Base-by-base conservation (phyloP, 1,140 invertebrate genomes). In the Limonius californicus region DNA sequence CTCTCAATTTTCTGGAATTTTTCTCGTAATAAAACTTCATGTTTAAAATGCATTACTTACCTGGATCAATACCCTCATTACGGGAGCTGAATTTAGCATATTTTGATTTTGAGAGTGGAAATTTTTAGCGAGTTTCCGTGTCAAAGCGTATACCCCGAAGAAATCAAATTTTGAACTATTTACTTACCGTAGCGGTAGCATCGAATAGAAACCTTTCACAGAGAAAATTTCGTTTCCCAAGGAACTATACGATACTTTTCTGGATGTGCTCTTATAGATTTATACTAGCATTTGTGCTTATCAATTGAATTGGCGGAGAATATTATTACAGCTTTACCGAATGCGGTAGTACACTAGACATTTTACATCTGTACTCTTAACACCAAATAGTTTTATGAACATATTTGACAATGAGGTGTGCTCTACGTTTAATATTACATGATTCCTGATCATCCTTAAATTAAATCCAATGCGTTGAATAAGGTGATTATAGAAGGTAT, bases 111-210 rank as follows among this genome's bases (percentile, higher is more conserved):
- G 16, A 50, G 2, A 50, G 2, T 50, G n/a, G 19, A 50, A 43
- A 43, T 43, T 50, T 4, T 50, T 50, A 50, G 1, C 15, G 6
- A 16, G 2, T 7, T 50, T 7, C 45, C 19, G 6, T 9, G 9
- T 4, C 19, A 18, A 19, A 4, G 1, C 19, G 3, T 18, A 50
- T 14, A 39, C 9, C 7, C 15, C 15, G 45, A 19, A 19, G 14
- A 50, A 50, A 50, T 50, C 16, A 50, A 50, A 50, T 50, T 50
- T 50, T 50, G 45, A 50, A 50, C 45, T 50, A 50, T 50, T 50
- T 50, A 50, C 14, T 50, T 50, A 50, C 20, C 45, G 7, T 18
- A 18, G 45, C 7, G 16, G 45, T 50, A 50, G 45, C 16, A 50
- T 50, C 45, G 15, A 50, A 50, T 6, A 19, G n/a, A 19, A 50